phyloP scores from a whole-genome alignment of 1,140 invertebrate genomes.

The Hylaeus anthracinus region DNA sequence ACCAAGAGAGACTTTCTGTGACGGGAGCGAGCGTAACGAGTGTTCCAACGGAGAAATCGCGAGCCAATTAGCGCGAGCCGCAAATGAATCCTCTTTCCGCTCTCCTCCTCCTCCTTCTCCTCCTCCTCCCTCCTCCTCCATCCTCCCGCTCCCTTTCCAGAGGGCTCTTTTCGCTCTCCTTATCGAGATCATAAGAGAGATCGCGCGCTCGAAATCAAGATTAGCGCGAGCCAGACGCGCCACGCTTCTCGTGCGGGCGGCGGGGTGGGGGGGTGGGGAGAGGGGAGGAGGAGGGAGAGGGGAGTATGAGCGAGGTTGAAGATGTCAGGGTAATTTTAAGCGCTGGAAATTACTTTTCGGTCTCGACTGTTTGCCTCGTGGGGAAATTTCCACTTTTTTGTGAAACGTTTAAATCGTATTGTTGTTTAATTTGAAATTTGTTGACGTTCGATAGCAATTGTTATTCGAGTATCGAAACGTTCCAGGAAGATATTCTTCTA shows the following conservation, averaged over 20 bases:
- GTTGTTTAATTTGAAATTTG: too few species aligned
- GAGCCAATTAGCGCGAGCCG: slow-evolving; percentile 73
- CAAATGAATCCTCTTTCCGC: slow-evolving; percentile 61
- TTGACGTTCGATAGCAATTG: too few species aligned
- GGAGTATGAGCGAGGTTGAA: too few species aligned
- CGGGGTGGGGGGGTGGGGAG: background rate
- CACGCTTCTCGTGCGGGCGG: background rate
- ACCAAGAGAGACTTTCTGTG: slow-evolving; percentile 42
- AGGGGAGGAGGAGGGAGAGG: too few species aligned
- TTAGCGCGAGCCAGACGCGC: slow-evolving; percentile 13
- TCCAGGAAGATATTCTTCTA: too few species aligned
- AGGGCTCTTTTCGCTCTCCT: slow-evolving; percentile 19
- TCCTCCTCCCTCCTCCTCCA: background rate
- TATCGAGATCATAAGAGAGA: slow-evolving; percentile 36
- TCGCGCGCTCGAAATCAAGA: slow-evolving; percentile 22
- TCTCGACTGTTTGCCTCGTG: too few species aligned
- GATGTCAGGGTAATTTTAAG: too few species aligned
- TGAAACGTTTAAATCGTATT: too few species aligned
- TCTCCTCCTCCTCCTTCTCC: background rate
- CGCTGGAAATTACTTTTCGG: too few species aligned
- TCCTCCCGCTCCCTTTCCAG: too few species aligned
- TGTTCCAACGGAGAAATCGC: slow-evolving; percentile 54
- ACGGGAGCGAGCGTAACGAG: slow-evolving; percentile 50
- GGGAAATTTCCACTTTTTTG: too few species aligned
- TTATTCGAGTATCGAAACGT: too few species aligned